phyloP scores from a whole-genome alignment of 2,113 vertebrate species.

The Hippotragus niger region DNA sequence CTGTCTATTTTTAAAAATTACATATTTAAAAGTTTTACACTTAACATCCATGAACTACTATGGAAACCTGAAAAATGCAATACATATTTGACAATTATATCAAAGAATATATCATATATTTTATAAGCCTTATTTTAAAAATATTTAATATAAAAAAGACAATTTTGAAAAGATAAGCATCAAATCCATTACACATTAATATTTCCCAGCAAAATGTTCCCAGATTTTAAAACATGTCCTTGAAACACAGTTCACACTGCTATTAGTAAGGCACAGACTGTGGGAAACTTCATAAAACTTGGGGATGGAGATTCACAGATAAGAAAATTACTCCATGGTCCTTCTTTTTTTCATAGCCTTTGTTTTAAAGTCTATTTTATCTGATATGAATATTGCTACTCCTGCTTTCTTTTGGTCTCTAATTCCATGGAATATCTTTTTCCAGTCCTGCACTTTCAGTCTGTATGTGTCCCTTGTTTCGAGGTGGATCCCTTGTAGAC shows the following conservation, averaged over 20 bases:
- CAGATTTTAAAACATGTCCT: background rate
- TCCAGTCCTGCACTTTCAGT: too few species aligned
- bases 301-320: background rate
- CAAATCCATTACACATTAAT: background rate
- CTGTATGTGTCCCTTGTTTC: too few species aligned
- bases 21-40: background rate
- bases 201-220: background rate
- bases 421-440: too few species aligned
- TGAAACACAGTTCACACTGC: background rate
- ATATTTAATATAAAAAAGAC: background rate
- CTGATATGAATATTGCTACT: too few species aligned
- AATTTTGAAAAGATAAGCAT: background rate
- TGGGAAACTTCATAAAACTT: background rate
- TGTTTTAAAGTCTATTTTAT: too few species aligned
- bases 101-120: background rate
- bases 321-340: accelerated
- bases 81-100: background rate
- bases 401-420: too few species aligned
- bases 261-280: background rate
- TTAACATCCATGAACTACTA: background rate
- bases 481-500: too few species aligned
- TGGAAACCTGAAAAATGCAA: background rate
- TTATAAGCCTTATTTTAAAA: background rate
- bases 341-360: too few species aligned
- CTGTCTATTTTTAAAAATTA: background rate